Base-by-base conservation (phyloP, 2,797 vertebrate species). In the Adrianichthys oophorus region DNA sequence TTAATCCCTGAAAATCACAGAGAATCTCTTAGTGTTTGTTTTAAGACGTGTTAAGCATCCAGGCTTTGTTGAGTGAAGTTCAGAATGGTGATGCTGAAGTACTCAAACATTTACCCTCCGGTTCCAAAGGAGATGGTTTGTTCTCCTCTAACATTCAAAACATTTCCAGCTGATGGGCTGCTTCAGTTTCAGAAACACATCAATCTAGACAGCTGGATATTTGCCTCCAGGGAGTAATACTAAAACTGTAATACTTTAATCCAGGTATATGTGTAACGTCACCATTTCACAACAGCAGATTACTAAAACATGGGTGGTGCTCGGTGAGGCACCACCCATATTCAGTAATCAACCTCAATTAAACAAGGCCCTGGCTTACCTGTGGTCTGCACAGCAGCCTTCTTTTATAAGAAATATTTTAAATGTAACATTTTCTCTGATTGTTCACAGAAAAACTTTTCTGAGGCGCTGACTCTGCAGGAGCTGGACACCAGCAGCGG, bases 401-500 rank as follows among this genome's bases (percentile, higher is more conserved):
- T 32, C 26, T 21, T 18, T 15, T 37, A 6, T 42, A n/a, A 13
- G 18, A 41, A 1, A 23, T n/a, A 7, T 4, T 26, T 10, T 41
- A 6, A 56, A 7, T 21, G 4, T 13, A 23, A 19, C 5, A 21
- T 47, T 19, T 15, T 1, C 0, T 56, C 12, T 62, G 44, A 47
- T 43, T 64, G 2, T 45, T 37, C 50, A 40, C 76, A 94, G 93
- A 83, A 85, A 3, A 89, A 91, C 74, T 91, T 95, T 6, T 66
- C 52, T 0, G 92, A 94, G 67, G 79, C 95, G 0, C 87, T 97
- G 78, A 95, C 87, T 52, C 90, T 95, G 65, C 93, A 96, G 89
- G 95, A 97, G 55, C 74, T 97, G 70, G 95, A 97, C 87, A 96
- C 94, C 4, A 93, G 95, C 75, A 97, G 95, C 0, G 95, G 95